phyloP scores from a whole-genome alignment of 2,888 invertebrate species.

The Acronicta psi region DNA sequence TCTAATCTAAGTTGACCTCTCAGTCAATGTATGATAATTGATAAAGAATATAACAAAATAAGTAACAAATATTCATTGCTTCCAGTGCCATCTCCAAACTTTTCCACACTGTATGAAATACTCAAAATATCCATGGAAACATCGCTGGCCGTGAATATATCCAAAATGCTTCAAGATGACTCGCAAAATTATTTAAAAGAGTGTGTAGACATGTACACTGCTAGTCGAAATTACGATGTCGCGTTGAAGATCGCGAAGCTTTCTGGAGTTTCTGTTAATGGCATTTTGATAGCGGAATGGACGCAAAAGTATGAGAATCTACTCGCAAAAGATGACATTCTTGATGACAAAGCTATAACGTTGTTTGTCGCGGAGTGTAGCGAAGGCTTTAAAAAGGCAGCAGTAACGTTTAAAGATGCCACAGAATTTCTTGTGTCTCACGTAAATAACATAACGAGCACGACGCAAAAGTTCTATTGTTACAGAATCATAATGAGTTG shows the following conservation, averaged over 20 bases:
- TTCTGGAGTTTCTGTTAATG: slow-evolving; percentile 82
- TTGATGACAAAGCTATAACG: slow-evolving; percentile 78
- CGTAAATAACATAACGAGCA: slow-evolving; percentile 82
- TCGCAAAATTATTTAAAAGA: slow-evolving; percentile 83
- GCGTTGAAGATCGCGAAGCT: slow-evolving; percentile 89
- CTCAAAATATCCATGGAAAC: slow-evolving; percentile 89
- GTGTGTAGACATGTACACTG: slow-evolving; percentile 87
- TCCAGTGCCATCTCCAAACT: slow-evolving; percentile 82
- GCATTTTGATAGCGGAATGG: slow-evolving; percentile 89
- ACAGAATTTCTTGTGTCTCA: slow-evolving; percentile 90
- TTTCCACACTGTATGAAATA: slow-evolving; percentile 80
- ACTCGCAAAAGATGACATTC: slow-evolving; percentile 66
- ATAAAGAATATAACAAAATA: neutral
- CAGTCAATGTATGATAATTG: neutral
- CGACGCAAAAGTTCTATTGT: slow-evolving; percentile 85
- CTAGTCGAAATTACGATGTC: slow-evolving; percentile 84
- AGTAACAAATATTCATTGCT: slow-evolving; percentile 8
- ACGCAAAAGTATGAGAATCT: slow-evolving; percentile 82
- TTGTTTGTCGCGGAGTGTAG: slow-evolving; percentile 90
- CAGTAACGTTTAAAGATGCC: slow-evolving; percentile 90
- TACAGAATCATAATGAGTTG: slow-evolving; percentile 84
- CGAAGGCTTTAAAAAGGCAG: slow-evolving; percentile 88
- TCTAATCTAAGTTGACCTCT: too few species aligned
- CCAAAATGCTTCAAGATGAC: slow-evolving; percentile 79
- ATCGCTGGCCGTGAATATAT: slow-evolving; percentile 86